Percentiles rank a stretch among this genome's conserved stretches.
phyloP scores from a whole-genome alignment of 1,140 invertebrate genomes.

The Pectinophora gossypiella region DNA sequence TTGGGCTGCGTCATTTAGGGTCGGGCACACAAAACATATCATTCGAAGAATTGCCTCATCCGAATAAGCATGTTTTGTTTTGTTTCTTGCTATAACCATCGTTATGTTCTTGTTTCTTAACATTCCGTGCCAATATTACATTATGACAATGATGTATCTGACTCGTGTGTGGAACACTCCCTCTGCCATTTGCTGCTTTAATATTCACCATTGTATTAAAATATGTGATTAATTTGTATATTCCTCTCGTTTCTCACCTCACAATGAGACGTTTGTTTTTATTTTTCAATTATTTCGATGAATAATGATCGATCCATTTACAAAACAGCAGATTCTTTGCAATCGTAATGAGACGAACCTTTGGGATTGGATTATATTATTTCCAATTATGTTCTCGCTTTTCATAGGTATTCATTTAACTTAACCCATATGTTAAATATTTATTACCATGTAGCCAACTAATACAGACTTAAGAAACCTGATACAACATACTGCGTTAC shows the following conservation, averaged over 20 bases:
- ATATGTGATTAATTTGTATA: constrained; percentile 3
- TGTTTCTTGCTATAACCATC: constrained; percentile 18
- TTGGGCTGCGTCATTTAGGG: constrained; percentile 12
- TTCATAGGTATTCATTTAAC: no score
- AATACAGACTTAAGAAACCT: no score
- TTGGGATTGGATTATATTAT: no score
- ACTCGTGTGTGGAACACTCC: background rate
- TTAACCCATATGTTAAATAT: no score
- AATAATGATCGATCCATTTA: no score
- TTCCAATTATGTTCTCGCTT: no score
- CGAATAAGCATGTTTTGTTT: constrained; percentile 15
- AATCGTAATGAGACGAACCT: no score
- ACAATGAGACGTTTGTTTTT: no score
- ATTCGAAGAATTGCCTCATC: constrained; percentile 22
- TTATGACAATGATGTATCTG: constrained; percentile 6
- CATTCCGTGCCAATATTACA: constrained; percentile 16
- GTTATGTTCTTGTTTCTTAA: constrained; percentile 16
- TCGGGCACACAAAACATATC: constrained; percentile 5
- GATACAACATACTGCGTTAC: no score
- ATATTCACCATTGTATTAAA: background rate
- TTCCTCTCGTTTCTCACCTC: background rate
- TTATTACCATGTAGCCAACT: no score
- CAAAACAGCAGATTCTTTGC: no score
- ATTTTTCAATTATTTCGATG: no score
- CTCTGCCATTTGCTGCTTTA: background rate